phyloP scores from a whole-genome alignment of 2,888 invertebrate species.

The Melangyna quadrimaculata region DNA sequence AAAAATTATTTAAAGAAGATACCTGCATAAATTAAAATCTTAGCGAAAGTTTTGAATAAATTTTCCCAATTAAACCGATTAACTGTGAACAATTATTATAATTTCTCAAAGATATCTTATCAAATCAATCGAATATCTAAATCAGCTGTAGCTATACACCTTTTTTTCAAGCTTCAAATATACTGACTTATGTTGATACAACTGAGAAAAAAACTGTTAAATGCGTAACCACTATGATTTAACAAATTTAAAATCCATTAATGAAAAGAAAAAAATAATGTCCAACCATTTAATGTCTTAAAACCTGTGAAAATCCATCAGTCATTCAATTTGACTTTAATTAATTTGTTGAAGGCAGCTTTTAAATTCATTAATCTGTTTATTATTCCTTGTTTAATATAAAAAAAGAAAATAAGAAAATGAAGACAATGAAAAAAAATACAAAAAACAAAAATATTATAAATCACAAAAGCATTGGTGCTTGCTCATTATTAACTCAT shows the following conservation, averaged over 20 bases:
- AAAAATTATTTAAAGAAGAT: not conserved
- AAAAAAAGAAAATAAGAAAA: not conserved
- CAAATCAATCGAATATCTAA: constrained; percentile 16
- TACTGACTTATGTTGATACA: not conserved
- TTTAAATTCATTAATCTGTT: constrained; percentile 13
- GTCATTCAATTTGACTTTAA: constrained; percentile 41
- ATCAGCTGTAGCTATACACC: not conserved
- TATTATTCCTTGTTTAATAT: constrained; percentile 6
- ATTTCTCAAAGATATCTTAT: constrained; percentile 14
- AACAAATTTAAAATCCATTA: constrained; percentile 55
- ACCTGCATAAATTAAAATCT: constrained; percentile 1
- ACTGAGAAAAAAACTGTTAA: not conserved
- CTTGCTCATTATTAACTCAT: constrained; percentile 38
- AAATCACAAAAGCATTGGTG: constrained; percentile 30
- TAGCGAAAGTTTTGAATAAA: constrained; percentile 36
- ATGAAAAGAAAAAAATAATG: constrained; percentile 29
- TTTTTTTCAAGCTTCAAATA: not conserved
- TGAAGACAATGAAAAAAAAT: not conserved
- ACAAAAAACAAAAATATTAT: constrained; percentile 3
- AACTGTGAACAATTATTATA: constrained; percentile 29
- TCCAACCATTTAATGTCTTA: constrained; percentile 43
- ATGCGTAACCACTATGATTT: constrained; percentile 28
- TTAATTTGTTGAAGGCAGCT: constrained; percentile 42
- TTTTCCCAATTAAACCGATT: constrained; percentile 24
- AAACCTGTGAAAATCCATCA: constrained; percentile 51